Base-by-base conservation (phyloP, 1,140 invertebrate genomes). In the Brachionus koreanus region DNA sequence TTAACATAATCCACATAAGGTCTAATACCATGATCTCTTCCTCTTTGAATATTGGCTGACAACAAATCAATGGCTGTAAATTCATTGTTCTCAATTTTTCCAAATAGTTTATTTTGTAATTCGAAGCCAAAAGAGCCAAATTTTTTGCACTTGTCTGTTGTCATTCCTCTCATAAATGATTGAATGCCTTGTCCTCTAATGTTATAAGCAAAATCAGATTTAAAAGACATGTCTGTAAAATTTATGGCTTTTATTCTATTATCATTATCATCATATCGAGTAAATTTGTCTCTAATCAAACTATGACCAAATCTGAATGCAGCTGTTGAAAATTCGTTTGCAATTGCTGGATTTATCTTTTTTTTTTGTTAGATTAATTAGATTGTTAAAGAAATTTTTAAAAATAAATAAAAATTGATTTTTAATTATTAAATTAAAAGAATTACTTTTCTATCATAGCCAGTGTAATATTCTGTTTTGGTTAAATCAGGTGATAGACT, bases 31-130 rank as follows among this genome's bases (percentile, higher is more conserved):
- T 98, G 97, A 87, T 99, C 97, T 84, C 97, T 89, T 1, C 94
- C 93, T 85, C 97, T 88, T 87, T 99, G 97, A 79, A 99, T 95
- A 86, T 99, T 99, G 86, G 99, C 93, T 0, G 96, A 94, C 3
- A 96, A 96, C 61, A 99, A 89, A 89, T 99, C 97, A n/a, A 98
- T 90, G 57, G 63, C 29, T 35, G 19, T 39, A 6, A 19, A 74
- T 25, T 25, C 39, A 46, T 74, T 74, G 13, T 74, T 74, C 25
- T 74, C 69, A 46, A 29, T 74, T 46, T 46, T 43, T 29, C n/a
- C 79, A 65, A 82, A 82, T 43, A 82, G 12, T 13, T 82, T 29
- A 29, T 65, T 67, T 16, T 82, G 79, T 12, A 82, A 7, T 67
- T 43, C 57, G 25, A 65, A 43, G 23, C 61, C 57, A 46, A 82